A percentile compares a stretch with the other conserved stretches of the same genome.
Evolutionary conservation across 2,113 vertebrate genomes (phyloP).

Genomic region (Thymallus thymallus): DNA sequence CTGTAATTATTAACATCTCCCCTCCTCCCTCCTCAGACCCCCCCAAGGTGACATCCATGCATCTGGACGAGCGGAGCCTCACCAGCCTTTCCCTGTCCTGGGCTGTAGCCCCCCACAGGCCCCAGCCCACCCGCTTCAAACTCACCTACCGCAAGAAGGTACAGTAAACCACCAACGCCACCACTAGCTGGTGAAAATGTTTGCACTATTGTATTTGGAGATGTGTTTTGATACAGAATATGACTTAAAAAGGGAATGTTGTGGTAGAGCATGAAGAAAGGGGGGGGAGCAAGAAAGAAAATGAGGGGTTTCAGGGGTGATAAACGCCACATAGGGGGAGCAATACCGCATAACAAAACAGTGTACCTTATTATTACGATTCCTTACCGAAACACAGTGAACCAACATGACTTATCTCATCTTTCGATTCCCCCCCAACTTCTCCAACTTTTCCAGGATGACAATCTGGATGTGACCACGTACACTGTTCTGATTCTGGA

Average conservation of each 20-base stretch:
- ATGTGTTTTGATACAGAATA: too few relatives aligned
- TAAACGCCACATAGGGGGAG: too few relatives aligned
- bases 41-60: constrained; percentile 81
- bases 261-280: too few relatives aligned
- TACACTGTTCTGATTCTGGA: constrained; percentile 85
- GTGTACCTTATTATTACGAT: too few relatives aligned
- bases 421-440: background rate
- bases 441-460: constrained; percentile 51
- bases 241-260: too few relatives aligned
- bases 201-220: too few relatives aligned
- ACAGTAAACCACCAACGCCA: background rate
- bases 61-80: constrained; percentile 76
- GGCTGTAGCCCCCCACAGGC: constrained; percentile 75
- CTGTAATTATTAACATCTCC: background rate
- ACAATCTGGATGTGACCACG: constrained; percentile 79
- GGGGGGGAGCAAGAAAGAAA: too few relatives aligned
- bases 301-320: too few relatives aligned
- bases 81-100: constrained; percentile 85
- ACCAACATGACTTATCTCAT: background rate
- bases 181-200: too few relatives aligned
- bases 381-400: too few relatives aligned
- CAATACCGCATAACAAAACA: too few relatives aligned
- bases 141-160: constrained; percentile 95
- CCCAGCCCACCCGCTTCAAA: constrained; percentile 80
- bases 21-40: constrained; percentile 72